Evolutionary conservation across 1,140 invertebrate species (phyloP), one percentile per base, ranked within the genome.

Genomic region (Atta texana): DNA sequence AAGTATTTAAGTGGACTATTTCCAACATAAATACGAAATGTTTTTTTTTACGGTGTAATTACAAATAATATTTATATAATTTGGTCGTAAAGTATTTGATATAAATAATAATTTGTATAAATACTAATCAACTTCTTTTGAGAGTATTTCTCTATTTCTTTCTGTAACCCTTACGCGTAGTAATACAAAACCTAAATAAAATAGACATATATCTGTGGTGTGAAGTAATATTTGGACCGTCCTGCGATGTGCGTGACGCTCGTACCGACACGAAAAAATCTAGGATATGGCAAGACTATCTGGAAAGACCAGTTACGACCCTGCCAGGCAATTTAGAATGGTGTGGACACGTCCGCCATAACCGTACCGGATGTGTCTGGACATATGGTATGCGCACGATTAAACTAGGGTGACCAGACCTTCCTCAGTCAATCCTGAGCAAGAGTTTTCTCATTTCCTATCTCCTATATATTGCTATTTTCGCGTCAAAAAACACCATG

Each of bases 361-460:
- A 87, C 72, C 78, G 74, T 87, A 59, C 78, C 89, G 89, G 74
- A 90, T 90, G 85, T 85, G 85, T 21, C 68, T 55, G 61, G 85
- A 89, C 89, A 90, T 90, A 89, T 85, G 88, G 78, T 89, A 90
- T 89, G 80, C 69, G 80, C 88, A 64, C 80, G 88, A 85, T 90
- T 87, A 89, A 89, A 75, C 71, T 85, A 68, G 88, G 89, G 88
- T 89, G 59, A 63, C 85, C 55, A 76, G 59, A 61, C 78, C 31
- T 75, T 78, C 66, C 81, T 87, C 59, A 49, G 55, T 53, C 77
- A 72, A 53, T 72, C 51, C 71, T 24, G 68, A 16, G 31, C 72
- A 61, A 82, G 69, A 84, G 69, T 84, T 84, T 84, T 86, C 84
- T 86, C 75, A 86, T 81, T 81, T 68, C 85, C 66, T 86, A 53